Evolutionary conservation across 2,888 invertebrate species (phyloP), one percentile per base, ranked within the genome.

Genomic region (Megalurothrips usitatus): DNA sequence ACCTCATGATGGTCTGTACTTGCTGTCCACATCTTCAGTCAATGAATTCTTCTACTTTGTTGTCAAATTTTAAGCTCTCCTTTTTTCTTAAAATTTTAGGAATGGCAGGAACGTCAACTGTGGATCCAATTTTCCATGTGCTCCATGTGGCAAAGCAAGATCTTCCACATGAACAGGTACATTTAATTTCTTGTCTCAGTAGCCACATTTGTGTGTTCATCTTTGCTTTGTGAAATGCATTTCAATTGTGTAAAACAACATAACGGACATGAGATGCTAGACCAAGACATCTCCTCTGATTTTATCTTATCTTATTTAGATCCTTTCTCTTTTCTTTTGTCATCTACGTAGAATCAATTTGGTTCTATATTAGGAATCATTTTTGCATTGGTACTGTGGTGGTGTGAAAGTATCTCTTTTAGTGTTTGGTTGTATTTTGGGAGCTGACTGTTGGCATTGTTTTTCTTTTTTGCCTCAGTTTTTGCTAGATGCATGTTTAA

Each of bases 381-480:
- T 12, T 26, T 75, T 75, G 68, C 68, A 75, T 75, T 75, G 68
- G 68, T 75, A 75, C 12, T 75, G 23, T 75, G 68, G 68, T 75
- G 68, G 68, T 75, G 68, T 26, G 23, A 26, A 75, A 75, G 26
- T 26, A 75, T 26, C 12, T 75, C 23, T 75, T 26, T 26, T 26
- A 75, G 68, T 75, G 68, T 75, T 75, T 75, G 68, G 68, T 75
- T 75, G 68, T 75, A 75, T 75, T 23, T 75, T 75, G 68, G 68
- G 68, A 23, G 68, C 68, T 75, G 23, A 26, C 26, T 75, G 68
- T 75, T 26, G 23, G 23, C 12, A 12, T 9, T 26, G 23, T 75
- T 26, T 23, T 26, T 26, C 0, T 26, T 23, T 26, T 75, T 75
- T 19, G 17, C 6, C n/a, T 26, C 23, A 75, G 9, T 75, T 75